Evolutionary conservation across 1,140 invertebrate genomes (phyloP).

Genomic region (fruit fly (Drosophila melanogaster)): DNA sequence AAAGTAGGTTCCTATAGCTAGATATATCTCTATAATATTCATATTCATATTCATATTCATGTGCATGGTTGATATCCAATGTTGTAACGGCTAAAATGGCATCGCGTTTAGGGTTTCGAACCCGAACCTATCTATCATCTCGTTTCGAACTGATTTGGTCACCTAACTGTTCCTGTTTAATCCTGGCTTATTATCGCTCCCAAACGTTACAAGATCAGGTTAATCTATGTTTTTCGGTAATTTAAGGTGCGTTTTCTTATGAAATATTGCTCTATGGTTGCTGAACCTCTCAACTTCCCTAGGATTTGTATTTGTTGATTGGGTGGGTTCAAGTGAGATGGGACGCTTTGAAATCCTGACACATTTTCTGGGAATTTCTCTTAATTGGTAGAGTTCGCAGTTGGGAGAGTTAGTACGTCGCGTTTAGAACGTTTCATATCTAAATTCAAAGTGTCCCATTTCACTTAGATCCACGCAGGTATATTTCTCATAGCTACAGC

Average conservation of each 20-base stretch:
- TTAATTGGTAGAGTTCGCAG: too few species aligned
- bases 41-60: conserved; percentile 11
- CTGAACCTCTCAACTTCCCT: conserved; percentile 22
- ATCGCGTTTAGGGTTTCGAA: conserved; percentile 54
- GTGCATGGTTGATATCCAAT: conserved; percentile 50
- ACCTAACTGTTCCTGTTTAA: conserved; percentile 52
- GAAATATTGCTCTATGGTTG: conserved; percentile 51
- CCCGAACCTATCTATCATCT: conserved; percentile 45
- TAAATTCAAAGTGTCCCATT: background rate
- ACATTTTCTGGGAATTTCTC: too few species aligned
- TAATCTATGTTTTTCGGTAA: conserved; percentile 24
- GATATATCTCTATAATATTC: conserved; percentile 43
- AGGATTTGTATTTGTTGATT: conserved; percentile 22
- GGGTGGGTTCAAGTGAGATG: conserved; percentile 9
- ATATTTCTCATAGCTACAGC: conserved; percentile 25
- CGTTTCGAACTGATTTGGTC: conserved; percentile 64
- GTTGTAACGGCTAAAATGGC: conserved; percentile 77
- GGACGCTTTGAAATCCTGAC: background rate
- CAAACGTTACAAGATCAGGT: conserved; percentile 60
- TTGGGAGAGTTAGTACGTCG: too few species aligned
- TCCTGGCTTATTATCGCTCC: conserved; percentile 37
- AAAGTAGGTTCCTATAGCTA: conserved; percentile 64
- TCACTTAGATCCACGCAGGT: conserved; percentile 3
- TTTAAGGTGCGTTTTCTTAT: conserved; percentile 39
- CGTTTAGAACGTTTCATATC: too few species aligned